These are phyloP conservation scores for Arizona elegans DNA, from an alignment of 2,113 vertebrate species.

Conservation along the genomic window DNA sequence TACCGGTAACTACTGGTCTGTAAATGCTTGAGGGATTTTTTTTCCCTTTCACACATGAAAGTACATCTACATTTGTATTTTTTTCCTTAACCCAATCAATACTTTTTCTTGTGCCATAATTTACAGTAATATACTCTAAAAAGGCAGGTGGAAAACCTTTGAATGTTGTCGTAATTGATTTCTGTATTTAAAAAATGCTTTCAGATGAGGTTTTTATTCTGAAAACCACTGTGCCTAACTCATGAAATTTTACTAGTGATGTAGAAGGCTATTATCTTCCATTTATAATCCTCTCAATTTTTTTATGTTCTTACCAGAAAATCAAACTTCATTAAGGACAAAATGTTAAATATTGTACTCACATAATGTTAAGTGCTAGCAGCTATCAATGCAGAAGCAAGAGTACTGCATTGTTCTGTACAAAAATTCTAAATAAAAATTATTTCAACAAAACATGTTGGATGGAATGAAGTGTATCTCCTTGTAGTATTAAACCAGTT, in stretches of 20 bases:
- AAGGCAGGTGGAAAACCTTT: neutral
- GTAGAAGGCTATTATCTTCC: neutral
- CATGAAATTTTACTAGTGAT: neutral
- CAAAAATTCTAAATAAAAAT: neutral
- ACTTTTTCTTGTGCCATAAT: neutral
- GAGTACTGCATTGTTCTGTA: neutral
- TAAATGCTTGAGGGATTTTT: neutral
- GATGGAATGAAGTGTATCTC: neutral
- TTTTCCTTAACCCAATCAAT: neutral
- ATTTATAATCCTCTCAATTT: neutral
- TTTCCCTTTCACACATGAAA: neutral
- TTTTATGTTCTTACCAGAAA: neutral
- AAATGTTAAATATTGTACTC: neutral
- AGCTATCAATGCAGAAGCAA: neutral
- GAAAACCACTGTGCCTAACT: neutral
- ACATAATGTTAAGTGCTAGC: neutral
- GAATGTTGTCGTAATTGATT: neutral
- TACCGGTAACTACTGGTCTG: neutral
- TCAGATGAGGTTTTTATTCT: neutral
- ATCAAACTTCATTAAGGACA: neutral
- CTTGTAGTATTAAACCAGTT: neutral
- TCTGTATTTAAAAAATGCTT: neutral
- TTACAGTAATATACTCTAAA: neutral
- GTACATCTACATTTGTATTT: neutral
- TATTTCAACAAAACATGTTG: neutral